A percentile compares a stretch with the other conserved stretches of the same genome.
Conservation (phyloP, 2,888 invertebrate species). For the Idaea biselata region DNA sequence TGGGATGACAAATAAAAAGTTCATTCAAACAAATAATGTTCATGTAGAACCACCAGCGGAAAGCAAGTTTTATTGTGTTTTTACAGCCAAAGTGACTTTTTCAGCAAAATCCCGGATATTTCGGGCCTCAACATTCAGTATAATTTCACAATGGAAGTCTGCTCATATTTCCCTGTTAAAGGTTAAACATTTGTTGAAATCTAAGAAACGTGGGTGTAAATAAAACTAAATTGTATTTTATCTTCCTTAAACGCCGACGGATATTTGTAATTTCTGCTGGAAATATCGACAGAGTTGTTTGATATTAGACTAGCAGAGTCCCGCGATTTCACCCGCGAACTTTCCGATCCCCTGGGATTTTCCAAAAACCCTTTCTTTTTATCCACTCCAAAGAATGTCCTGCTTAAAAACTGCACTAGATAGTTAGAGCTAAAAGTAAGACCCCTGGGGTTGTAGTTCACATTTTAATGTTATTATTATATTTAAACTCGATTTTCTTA, state of each 20-base stretch:
- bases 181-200: neutral
- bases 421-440: too few species aligned
- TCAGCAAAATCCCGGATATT: neutral
- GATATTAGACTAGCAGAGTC: too few species aligned
- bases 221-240: neutral
- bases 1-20: slow-evolving; percentile 15
- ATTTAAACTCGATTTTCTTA: too few species aligned
- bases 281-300: neutral
- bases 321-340: too few species aligned
- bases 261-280: neutral
- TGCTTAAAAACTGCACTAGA: too few species aligned
- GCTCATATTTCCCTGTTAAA: neutral
- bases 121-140: neutral
- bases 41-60: neutral
- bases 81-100: neutral
- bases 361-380: too few species aligned
- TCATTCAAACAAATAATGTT: slow-evolving; percentile 1
- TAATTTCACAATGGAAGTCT: neutral
- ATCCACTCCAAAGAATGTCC: too few species aligned
- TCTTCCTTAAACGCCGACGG: neutral
- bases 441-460: too few species aligned
- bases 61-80: slow-evolving; percentile 5
- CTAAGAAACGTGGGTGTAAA: neutral
- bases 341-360: too few species aligned
- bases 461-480: too few species aligned